These are phyloP conservation scores for Diabrotica virgifera DNA, from an alignment of 1,140 invertebrate species.

Conservation along the genomic window DNA sequence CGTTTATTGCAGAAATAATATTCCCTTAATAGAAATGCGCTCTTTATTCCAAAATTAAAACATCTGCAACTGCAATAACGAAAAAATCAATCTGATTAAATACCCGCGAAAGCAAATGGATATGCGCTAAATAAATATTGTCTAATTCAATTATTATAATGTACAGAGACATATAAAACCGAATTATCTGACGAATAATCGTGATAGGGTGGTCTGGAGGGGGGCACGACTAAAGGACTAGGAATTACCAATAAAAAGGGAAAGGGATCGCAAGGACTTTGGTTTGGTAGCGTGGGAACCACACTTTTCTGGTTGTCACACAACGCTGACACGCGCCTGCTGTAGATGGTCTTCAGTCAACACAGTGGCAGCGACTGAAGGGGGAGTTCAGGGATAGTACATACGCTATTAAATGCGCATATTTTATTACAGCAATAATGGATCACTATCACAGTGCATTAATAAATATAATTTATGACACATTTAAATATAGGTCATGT, in stretches of 20 bases:
- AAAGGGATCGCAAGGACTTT: not conserved
- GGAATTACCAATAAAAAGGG: not conserved
- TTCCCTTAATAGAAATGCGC: too few relatives aligned
- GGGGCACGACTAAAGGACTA: constrained; percentile 13
- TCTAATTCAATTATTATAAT: not conserved
- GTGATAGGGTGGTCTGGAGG: not conserved
- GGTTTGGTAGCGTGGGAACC: constrained; percentile 36
- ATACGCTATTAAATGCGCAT: too few relatives aligned
- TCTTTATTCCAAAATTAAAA: too few relatives aligned
- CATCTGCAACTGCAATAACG: too few relatives aligned
- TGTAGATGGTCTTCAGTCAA: not conserved
- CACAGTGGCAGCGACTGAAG: not conserved
- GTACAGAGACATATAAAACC: not conserved
- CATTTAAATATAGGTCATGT: too few relatives aligned
- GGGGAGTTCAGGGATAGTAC: not conserved
- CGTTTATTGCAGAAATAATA: too few relatives aligned
- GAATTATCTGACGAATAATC: not conserved
- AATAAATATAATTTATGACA: too few relatives aligned
- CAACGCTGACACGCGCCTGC: constrained; percentile 39
- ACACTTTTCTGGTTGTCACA: constrained; percentile 40
- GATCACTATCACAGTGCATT: too few relatives aligned
- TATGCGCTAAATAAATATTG: not conserved
- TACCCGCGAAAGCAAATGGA: not conserved
- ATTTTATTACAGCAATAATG: too few relatives aligned
- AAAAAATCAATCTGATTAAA: not conserved